Conservation (phyloP, 2,888 invertebrate genomes). For the Drosophila paramelanica region DNA sequence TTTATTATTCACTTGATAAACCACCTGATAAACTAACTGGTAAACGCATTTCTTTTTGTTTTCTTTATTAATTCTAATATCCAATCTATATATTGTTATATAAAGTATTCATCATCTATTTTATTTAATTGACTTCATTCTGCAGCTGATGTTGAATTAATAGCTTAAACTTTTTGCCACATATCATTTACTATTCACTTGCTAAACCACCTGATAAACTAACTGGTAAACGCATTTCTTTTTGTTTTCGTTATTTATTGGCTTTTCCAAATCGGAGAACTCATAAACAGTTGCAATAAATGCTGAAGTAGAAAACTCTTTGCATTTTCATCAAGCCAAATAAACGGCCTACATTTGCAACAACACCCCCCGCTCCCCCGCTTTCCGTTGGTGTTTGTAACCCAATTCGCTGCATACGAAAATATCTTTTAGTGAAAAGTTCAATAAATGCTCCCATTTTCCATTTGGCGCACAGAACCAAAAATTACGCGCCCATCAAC, state of each 20-base stretch:
- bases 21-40: too few relatives aligned
- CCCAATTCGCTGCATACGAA: constrained; percentile 66
- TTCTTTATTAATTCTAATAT: too few relatives aligned
- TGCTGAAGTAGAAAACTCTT: constrained; percentile 49
- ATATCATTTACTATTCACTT: too few relatives aligned
- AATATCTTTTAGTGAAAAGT: constrained; percentile 72
- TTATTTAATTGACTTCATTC: too few relatives aligned
- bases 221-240: too few relatives aligned
- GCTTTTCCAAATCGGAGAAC: constrained; percentile 14
- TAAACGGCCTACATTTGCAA: constrained; percentile 66
- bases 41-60: too few relatives aligned
- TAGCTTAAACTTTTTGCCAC: too few relatives aligned
- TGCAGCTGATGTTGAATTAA: too few relatives aligned
- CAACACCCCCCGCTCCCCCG: not conserved
- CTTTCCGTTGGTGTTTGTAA: constrained; percentile 37
- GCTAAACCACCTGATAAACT: too few relatives aligned
- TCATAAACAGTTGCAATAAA: constrained; percentile 49
- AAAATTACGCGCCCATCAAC: constrained; percentile 68
- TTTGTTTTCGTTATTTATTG: not conserved
- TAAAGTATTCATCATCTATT: too few relatives aligned
- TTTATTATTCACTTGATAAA: too few relatives aligned
- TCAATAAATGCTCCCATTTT: constrained; percentile 75
- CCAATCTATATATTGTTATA: too few relatives aligned
- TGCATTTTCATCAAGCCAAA: constrained; percentile 38
- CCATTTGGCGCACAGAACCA: constrained; percentile 47